These are phyloP conservation scores for Petrolisthes cinctipes DNA, from an alignment of 2,888 invertebrate species.

Conservation along the genomic window DNA sequence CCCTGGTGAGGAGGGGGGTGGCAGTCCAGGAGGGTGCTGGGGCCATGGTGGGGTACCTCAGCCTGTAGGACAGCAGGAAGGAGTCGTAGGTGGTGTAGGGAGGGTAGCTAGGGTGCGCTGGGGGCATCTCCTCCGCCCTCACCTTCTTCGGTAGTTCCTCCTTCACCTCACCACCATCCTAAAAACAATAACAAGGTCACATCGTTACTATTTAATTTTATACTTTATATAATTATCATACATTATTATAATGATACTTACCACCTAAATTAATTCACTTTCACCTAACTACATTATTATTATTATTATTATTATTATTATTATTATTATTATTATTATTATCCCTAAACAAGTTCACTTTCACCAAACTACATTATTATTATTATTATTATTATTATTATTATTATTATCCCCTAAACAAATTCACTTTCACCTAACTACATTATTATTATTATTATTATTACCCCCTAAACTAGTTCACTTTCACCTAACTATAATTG, in stretches of 20 bases:
- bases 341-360: neutral
- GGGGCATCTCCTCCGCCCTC: conserved; percentile 45
- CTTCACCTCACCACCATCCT: conserved; percentile 58
- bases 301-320: neutral
- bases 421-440: neutral
- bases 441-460: neutral
- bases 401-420: neutral
- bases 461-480: neutral
- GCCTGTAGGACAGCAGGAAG: conserved; percentile 36
- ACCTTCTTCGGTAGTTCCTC: conserved; percentile 58
- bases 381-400: neutral
- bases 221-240: neutral
- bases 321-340: neutral
- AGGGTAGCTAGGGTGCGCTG: neutral
- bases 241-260: neutral
- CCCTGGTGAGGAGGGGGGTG: conserved; percentile 52
- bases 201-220: neutral
- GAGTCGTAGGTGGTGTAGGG: conserved; percentile 34
- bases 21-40: conserved; percentile 47
- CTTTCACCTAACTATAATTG: neutral
- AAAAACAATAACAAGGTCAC: neutral
- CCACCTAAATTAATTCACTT: neutral
- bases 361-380: neutral
- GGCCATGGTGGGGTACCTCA: conserved; percentile 31
- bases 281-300: neutral